Conservation (phyloP, 2,888 invertebrate species). For the Drosophila pullipes region DNA sequence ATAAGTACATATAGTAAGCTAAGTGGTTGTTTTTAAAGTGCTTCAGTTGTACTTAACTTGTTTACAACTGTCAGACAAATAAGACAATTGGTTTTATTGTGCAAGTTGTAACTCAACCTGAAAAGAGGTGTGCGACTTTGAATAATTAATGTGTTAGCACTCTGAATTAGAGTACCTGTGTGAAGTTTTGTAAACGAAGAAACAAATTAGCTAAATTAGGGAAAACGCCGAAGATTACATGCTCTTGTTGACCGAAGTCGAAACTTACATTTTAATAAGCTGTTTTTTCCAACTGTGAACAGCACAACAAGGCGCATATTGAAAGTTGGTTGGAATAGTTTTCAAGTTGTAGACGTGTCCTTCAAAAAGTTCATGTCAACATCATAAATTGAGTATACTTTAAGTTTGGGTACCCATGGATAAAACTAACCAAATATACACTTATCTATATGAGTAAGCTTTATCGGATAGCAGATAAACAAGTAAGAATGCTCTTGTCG, state of each 20-base stretch:
- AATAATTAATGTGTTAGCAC: conserved; percentile 21
- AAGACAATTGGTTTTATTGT: background rate
- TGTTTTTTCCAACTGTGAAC: background rate
- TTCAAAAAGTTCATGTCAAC: background rate
- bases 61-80: conserved; percentile 9
- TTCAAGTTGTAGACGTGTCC: background rate
- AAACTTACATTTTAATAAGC: background rate
- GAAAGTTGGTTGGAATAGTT: no score
- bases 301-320: background rate
- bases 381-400: background rate
- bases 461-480: background rate
- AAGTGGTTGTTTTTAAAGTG: conserved; percentile 8
- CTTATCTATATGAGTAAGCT: background rate
- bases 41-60: conserved; percentile 4
- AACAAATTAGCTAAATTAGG: background rate
- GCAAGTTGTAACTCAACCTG: conserved; percentile 18
- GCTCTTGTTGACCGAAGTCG: background rate
- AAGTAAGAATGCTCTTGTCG: background rate
- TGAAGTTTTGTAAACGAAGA: background rate
- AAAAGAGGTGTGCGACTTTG: conserved; percentile 6
- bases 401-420: background rate
- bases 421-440: background rate
- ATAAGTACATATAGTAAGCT: background rate
- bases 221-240: background rate
- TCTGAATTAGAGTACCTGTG: conserved; percentile 5